Base-by-base conservation (phyloP, 2,888 invertebrate genomes). In the Patella caerulea region DNA sequence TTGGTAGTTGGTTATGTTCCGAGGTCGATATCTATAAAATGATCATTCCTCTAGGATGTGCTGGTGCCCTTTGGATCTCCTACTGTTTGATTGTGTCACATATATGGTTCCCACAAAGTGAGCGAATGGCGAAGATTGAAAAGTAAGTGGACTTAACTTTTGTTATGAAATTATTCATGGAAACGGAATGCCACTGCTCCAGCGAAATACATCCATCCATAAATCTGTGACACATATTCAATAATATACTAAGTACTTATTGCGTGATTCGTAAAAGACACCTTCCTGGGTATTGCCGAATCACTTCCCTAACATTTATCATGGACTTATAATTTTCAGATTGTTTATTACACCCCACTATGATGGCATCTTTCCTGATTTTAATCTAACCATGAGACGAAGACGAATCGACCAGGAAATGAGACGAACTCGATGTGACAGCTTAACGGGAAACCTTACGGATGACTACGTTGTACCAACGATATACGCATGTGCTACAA, bases 101-200 rank as follows among this genome's bases (percentile, higher is more conserved):
- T 89, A 97, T 99, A 83, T 99, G 98, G 98, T 97, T 96, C 3
- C 99, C 99, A 4, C 97, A 98, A 93, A 97, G 97, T 88, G 98
- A 99, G 92, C 95, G 99, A 93, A 94, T 99, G 88, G 98, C 98
- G 0, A 95, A 97, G 65, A 98, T 98, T 0, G 99, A 99, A 91
- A 98, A 97, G 92, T 91, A 83, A 86, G 87, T 80, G n/a, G 7
- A 45, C 77, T 54, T n/a, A 5, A 34, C 52, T 74, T 34, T 5
- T 34, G 34, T 34, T 34, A 5, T 34, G 4, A 34, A 45, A 45
- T 45, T 45, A 45, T 9, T 45, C 7, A 45, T 45, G 9, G 45
- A 45, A 45, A 45, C 45, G 45, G 45, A 45, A 9, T 45, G 34
- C 34, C 34, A 34, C 34, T 34, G 34, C 34, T 34, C 34, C 34